Base-by-base conservation (phyloP, 2,113 vertebrate species). In the Castor canadensis region DNA sequence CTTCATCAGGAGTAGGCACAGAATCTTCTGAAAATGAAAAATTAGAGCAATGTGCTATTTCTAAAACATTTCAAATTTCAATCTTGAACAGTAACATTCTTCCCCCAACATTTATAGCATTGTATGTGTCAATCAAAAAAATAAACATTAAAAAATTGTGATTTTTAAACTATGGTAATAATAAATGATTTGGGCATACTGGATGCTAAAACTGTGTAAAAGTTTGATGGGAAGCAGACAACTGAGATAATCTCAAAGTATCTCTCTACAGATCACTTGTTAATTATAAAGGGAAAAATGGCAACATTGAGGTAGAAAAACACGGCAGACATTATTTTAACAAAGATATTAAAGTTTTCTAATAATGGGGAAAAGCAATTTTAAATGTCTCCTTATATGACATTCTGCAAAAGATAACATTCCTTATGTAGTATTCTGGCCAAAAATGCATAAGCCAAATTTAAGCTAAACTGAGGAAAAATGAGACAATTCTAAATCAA, bases 1-100 rank as follows among this genome's bases (percentile, higher is more conserved):
- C 98, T 98, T 99, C 99, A 97, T 99, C 99, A 97, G 99, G 98
- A 87, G 98, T 56, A 87, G 99, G 98, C 91, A 98, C 97, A 91
- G 98, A 98, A 81, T 98, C 98, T 77, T 99, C 99, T 99, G 97
- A 92, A 95, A 98, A 95, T 88, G 38, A 93, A 97, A 97, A 97
- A 9, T 38, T 92, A 94, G 89, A 96, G 87, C 15, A 96, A 0
- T 0, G 7, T 60, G 40, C 62, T 91, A 45, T 92, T 85, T 97
- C 45, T 52, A 71, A 92, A 96, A 95, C 47, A 52, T 3, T 66
- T 95, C 82, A 43, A 94, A 96, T 89, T 96, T 93, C 43, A 84
- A 75, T 93, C 45, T 24, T 80, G 11, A 88, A 69, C 77, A 85
- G 87, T 64, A 96, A 45, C 11, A 1, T 67, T 45, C 56, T 76